Percentiles rank a stretch among this genome's conserved stretches.
Evolutionary conservation across 2,113 vertebrate species (phyloP).

Genomic region (Girardinichthys multiradiatus): DNA sequence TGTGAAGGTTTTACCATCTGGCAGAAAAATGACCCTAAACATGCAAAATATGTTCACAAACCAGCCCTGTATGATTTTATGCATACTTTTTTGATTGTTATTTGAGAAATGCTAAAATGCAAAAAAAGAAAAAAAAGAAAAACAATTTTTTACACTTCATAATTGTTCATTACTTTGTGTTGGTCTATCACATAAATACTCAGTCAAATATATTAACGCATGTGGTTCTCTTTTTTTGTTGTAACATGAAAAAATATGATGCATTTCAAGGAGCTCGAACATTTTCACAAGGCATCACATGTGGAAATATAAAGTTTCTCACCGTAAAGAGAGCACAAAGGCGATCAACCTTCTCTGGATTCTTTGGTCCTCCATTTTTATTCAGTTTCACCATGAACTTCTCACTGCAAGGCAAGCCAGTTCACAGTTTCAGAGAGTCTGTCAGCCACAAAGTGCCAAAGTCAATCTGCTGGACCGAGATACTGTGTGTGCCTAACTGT

Average conservation of each 20-base stretch:
- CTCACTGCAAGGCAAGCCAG: constrained; percentile 85
- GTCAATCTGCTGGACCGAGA: constrained; percentile 35
- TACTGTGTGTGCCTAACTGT: constrained; percentile 11
- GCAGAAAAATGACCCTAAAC: no score
- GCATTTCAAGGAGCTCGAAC: not conserved
- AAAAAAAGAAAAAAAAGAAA: no score
- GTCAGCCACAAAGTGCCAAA: not conserved
- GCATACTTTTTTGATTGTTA: no score
- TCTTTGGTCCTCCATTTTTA: constrained; percentile 96
- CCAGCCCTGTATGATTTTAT: no score
- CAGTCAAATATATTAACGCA: no score
- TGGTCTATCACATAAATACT: no score
- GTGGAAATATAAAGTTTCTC: constrained; percentile 24
- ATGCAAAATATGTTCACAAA: no score
- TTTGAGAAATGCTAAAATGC: no score
- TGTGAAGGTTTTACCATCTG: no score
- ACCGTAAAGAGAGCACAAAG: constrained; percentile 96
- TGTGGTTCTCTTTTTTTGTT: no score
- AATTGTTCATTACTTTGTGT: no score
- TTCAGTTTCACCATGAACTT: constrained; percentile 97
- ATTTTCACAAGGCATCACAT: not conserved
- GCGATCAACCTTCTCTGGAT: constrained; percentile 94
- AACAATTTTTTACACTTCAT: no score
- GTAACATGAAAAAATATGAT: not conserved
- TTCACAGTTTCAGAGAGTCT: constrained; percentile 32